Conservation (phyloP, 2,113 vertebrate genomes). For the Colossoma macropomum region DNA sequence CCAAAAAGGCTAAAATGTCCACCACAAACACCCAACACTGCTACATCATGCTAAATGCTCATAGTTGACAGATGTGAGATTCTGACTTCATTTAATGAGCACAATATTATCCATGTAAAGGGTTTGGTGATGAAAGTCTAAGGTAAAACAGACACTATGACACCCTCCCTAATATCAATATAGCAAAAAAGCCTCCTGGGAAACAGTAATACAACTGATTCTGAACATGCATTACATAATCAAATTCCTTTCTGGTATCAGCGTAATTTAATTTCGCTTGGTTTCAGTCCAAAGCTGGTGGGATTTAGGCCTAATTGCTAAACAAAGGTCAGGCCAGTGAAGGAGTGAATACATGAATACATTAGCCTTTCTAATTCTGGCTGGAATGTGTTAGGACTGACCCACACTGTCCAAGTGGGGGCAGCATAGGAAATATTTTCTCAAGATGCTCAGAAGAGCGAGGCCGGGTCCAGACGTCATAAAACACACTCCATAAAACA, state of each 20-base stretch:
- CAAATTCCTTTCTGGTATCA: neutral
- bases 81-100: neutral
- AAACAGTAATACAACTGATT: neutral
- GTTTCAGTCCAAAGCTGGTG: neutral
- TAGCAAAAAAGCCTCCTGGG: neutral
- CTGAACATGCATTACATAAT: neutral
- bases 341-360: slow-evolving; percentile 26
- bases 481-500: slow-evolving; percentile 3
- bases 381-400: neutral
- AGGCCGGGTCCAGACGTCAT: neutral
- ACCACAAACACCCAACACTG: no score
- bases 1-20: no score
- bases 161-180: neutral
- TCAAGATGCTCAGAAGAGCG: neutral
- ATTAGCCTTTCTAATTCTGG: neutral
- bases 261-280: neutral
- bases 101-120: neutral
- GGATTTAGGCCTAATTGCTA: neutral
- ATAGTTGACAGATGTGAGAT: neutral
- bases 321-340: slow-evolving; percentile 16
- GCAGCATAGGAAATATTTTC: slow-evolving; percentile 40
- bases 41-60: no score
- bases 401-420: slow-evolving; percentile 33
- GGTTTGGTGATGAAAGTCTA: neutral
- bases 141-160: neutral